These are phyloP conservation scores for Polydrusus pterygomalis DNA, from an alignment of 2,888 invertebrate genomes.

Conservation along the genomic window DNA sequence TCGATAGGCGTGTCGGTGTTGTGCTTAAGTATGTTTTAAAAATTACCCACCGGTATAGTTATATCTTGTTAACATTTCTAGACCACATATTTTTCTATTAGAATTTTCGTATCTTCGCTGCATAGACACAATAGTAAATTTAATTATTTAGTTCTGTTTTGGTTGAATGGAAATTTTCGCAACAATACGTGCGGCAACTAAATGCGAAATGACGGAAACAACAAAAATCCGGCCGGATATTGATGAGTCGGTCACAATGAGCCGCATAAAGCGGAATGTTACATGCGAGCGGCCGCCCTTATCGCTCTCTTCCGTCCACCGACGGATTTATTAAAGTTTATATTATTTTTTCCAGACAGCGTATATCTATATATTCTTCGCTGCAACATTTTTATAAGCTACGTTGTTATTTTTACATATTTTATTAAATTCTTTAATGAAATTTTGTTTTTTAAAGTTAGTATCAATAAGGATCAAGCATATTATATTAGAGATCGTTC, in stretches of 20 bases:
- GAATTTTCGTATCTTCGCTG: background rate
- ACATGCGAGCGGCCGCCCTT: slow-evolving; percentile 45
- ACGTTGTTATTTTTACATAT: background rate
- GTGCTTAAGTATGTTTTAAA: no score
- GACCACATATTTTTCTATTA: no score
- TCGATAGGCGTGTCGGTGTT: no score
- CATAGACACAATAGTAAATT: slow-evolving; percentile 6
- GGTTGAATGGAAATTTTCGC: slow-evolving; percentile 20
- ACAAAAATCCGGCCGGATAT: slow-evolving; percentile 49
- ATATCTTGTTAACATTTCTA: no score
- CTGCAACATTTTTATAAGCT: slow-evolving; percentile 9
- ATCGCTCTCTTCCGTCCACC: slow-evolving; percentile 47
- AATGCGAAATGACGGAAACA: slow-evolving; percentile 48
- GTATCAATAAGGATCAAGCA: no score
- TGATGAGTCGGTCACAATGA: slow-evolving; percentile 46
- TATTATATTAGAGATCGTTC: no score
- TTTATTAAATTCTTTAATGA: background rate
- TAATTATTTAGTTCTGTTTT: slow-evolving; percentile 10
- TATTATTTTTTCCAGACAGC: slow-evolving; percentile 26
- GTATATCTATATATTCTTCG: background rate
- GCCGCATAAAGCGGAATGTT: slow-evolving; percentile 47
- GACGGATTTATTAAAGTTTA: slow-evolving; percentile 50
- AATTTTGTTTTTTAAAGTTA: background rate
- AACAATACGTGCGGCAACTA: slow-evolving; percentile 38
- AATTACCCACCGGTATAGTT: no score